Evolutionary conservation across 2,888 invertebrate species (phyloP).

Genomic region (Cheilosia variabilis): DNA sequence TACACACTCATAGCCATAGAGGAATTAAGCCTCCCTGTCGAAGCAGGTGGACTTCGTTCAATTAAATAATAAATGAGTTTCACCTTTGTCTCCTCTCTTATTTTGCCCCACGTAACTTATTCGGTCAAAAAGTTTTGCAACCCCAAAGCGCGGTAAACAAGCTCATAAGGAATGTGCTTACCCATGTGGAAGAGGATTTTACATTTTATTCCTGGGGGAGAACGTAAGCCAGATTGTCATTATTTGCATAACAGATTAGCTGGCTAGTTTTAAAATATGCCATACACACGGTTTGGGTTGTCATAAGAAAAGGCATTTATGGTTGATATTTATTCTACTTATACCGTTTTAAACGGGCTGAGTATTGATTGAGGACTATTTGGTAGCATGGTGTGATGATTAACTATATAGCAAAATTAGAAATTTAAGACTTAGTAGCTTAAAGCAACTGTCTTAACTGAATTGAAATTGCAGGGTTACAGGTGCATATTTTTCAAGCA

Average conservation of each 20-base stretch:
- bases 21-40: conserved; percentile 28
- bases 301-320: conserved; percentile 7
- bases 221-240: conserved; percentile 36
- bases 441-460: too few species aligned
- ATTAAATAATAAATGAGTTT: conserved; percentile 72
- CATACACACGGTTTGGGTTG: not conserved
- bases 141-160: conserved; percentile 11
- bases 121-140: conserved; percentile 55
- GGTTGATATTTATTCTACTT: conserved; percentile 5
- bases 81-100: conserved; percentile 31
- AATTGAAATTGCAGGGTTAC: too few species aligned
- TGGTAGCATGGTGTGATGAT: not conserved
- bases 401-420: not conserved
- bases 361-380: conserved; percentile 5
- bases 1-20: not conserved
- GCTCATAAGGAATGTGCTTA: conserved; percentile 3
- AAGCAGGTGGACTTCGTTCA: conserved; percentile 60
- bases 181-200: conserved; percentile 20
- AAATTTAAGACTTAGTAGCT: too few species aligned
- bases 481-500: too few species aligned
- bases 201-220: conserved; percentile 31
- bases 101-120: conserved; percentile 28
- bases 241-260: conserved; percentile 37
- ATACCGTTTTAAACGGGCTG: not conserved
- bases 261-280: conserved; percentile 29